A percentile compares a stretch with the other conserved stretches of the same genome.
Conservation (phyloP, 2,113 vertebrate species). For the Myodes glareolus region DNA sequence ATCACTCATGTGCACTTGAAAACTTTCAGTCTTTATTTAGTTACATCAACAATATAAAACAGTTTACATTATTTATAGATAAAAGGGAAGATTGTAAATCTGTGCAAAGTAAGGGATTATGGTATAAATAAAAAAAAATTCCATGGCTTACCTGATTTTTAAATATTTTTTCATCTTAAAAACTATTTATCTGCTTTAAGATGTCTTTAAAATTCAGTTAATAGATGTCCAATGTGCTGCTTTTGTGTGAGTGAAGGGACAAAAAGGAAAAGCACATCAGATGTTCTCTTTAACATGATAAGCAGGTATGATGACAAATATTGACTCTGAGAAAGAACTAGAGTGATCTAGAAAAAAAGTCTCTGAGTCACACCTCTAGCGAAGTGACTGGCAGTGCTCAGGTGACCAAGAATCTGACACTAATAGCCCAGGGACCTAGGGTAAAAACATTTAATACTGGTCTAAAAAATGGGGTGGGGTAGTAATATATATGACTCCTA, state of each 20-base stretch:
- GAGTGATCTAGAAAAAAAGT: not conserved
- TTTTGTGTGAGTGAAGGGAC: not conserved
- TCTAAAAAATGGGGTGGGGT: not conserved
- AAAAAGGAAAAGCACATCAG: not conserved
- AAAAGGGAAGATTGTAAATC: not conserved
- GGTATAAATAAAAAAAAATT: not conserved
- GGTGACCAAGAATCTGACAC: not conserved
- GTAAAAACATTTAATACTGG: not conserved
- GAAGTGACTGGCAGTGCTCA: too few relatives aligned
- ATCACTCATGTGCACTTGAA: not conserved
- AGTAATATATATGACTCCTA: not conserved
- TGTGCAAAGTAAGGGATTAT: constrained; percentile 19
- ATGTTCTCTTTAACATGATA: not conserved
- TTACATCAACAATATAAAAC: not conserved
- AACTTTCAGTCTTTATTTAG: not conserved
- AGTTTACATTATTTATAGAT: constrained; percentile 16
- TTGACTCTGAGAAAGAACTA: not conserved
- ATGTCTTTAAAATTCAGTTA: not conserved
- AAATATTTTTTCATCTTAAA: not conserved
- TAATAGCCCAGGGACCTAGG: not conserved
- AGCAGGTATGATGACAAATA: not conserved
- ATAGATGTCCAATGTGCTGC: not conserved
- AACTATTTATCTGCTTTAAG: not conserved
- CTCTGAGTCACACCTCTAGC: not conserved
- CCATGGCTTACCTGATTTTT: not conserved